Conservation (phyloP, 2,113 vertebrate genomes). For the Triplophysa siluroides region DNA sequence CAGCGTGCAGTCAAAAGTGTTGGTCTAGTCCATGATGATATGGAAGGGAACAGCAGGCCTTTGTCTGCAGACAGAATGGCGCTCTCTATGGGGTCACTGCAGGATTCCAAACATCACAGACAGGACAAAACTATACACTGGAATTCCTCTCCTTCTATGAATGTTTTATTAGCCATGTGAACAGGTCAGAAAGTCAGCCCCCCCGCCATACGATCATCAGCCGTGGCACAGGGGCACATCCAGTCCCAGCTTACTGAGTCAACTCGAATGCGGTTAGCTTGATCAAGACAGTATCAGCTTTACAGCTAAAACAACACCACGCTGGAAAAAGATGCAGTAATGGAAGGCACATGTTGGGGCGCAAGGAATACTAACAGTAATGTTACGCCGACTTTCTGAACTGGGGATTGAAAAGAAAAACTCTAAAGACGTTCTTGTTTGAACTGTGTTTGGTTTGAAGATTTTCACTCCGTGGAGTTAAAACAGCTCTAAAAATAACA, state of each 20-base stretch:
- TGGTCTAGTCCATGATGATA: conserved; percentile 72
- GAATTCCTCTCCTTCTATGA: conserved; percentile 78
- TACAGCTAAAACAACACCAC: conserved; percentile 54
- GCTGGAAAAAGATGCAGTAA: conserved; percentile 44
- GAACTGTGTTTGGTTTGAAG: conserved; percentile 3
- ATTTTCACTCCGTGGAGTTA: neutral
- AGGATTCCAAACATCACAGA: conserved; percentile 79
- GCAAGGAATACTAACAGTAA: conserved; percentile 25
- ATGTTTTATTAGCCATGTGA: conserved; percentile 81
- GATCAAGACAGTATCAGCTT: conserved; percentile 52
- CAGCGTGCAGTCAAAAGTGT: conserved; percentile 70
- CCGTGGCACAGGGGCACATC: conserved; percentile 56
- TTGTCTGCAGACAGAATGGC: conserved; percentile 85
- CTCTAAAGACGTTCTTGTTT: conserved; percentile 24
- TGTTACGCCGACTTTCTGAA: conserved; percentile 48
- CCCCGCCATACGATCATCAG: conserved; percentile 62
- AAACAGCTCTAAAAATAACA: neutral
- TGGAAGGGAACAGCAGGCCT: conserved; percentile 79
- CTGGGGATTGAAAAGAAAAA: neutral
- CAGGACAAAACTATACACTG: conserved; percentile 74
- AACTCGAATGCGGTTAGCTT: conserved; percentile 41
- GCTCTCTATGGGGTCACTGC: conserved; percentile 82
- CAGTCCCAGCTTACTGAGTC: conserved; percentile 51
- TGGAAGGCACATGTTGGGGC: conserved; percentile 49
- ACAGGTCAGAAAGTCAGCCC: conserved; percentile 75